A percentile compares a stretch with the other conserved stretches of the same genome.
Conservation (phyloP, 2,888 invertebrate species). For the Nomada ferruginata region DNA sequence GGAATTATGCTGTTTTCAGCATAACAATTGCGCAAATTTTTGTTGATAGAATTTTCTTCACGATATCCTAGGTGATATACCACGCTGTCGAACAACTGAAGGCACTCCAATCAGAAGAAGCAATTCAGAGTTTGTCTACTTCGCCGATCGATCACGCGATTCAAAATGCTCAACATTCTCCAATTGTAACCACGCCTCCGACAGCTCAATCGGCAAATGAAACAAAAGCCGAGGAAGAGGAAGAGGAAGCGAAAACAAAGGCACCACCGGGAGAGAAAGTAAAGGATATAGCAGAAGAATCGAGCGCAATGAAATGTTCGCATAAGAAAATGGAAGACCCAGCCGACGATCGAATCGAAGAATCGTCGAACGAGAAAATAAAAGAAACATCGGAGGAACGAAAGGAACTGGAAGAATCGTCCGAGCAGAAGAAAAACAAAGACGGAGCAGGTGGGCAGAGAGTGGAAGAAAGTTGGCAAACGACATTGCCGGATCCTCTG, state of each 20-base stretch:
- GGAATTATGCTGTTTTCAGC: too few species aligned
- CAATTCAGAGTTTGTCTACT: conserved; percentile 31
- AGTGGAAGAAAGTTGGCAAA: background rate
- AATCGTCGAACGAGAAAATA: background rate
- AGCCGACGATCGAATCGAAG: background rate
- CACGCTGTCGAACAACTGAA: conserved; percentile 80
- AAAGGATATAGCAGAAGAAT: background rate
- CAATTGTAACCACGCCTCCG: background rate
- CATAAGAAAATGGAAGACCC: background rate
- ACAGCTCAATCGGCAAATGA: background rate
- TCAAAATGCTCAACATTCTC: conserved; percentile 55
- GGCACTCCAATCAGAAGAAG: conserved; percentile 70
- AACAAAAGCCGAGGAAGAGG: background rate
- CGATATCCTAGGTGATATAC: conserved; percentile 76
- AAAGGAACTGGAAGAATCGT: too few species aligned
- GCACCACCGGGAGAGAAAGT: background rate
- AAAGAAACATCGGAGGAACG: background rate
- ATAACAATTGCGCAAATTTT: too few species aligned
- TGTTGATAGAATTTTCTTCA: background rate
- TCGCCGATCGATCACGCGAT: conserved; percentile 16
- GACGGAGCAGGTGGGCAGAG: background rate
- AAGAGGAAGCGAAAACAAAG: background rate
- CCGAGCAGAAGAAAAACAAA: too few species aligned
- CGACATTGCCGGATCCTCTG: too few species aligned
- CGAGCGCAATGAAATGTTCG: background rate